Evolutionary conservation across 2,888 invertebrate genomes (phyloP), one percentile per base, ranked within the genome.

Genomic region (Rhorus exstirpatorius): DNA sequence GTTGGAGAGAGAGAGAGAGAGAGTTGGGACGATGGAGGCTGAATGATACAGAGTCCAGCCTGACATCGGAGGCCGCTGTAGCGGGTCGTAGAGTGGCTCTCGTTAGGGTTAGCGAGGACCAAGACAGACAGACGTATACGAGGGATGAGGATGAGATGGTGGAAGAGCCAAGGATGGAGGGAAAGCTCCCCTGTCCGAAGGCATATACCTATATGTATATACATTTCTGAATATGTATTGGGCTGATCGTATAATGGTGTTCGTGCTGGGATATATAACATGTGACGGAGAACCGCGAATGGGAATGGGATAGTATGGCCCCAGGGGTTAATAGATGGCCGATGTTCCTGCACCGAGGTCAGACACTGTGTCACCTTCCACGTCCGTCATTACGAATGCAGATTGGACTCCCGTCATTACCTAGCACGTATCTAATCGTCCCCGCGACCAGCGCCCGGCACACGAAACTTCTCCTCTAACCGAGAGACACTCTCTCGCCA

Each of bases 281-380:
- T 70, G 80, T 87, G 87, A 89, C 87, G 83, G 87, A 85, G 85
- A 78, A 83, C 74, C 83, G 78, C 72, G 14, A 21, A 3, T 7
- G 17, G 53, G 68, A 60, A 74, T 84, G 67, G 86, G 82, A 67
- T 46, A 41, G 86, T 85, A 86, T 83, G 88, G 88, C 71, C 88
- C 87, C 79, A 81, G 86, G 90, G 90, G 90, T 90, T 91, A 91
- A 91, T 90, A 90, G 90, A 91, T 91, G 90, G 88, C 89, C 89
- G 86, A 88, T 89, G 89, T 89, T 88, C 89, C 86, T 70, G 84
- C 84, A 79, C 84, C 78, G 87, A 88, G 88, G 90, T 89, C 89
- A 89, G 89, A 89, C 88, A 88, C 88, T 88, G 90, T 87, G 90
- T 91, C 90, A 91, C 89, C 90, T 89, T 89, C 88, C 87, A 88